Evolutionary conservation across 2,113 vertebrate species (phyloP), one percentile per base, ranked within the genome.

Genomic region (Hypomesus transpacificus): DNA sequence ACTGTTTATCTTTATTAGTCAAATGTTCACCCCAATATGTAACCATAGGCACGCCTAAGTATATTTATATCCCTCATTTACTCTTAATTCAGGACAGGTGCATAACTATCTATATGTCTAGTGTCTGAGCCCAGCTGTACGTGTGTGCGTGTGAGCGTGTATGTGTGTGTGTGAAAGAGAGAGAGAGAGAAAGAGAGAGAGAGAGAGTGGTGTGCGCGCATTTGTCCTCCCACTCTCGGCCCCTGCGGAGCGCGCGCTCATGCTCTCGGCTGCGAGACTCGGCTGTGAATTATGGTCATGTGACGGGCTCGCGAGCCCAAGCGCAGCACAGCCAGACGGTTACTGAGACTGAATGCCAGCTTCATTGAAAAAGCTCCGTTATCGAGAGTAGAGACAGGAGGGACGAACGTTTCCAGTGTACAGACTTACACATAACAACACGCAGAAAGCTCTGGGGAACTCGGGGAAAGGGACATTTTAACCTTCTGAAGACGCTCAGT

Each of bases 281-380:
- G 34, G 67, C 64, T 56, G 73, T 71, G 80, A 75, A 54, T 71
- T 66, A 26, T 65, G 75, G 71, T 81, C 85, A 87, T 77, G 85
- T 85, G 85, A 84, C 70, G 66, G 53, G 63, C 73, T 76, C 31
- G 76, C 65, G 73, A 79, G 80, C 80, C 66, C 81, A 76, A 69
- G 77, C 77, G 52, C 57, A 57, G 71, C 73, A 70, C 71, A 74
- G 74, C 79, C 75, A 78, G 70, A 77, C 81, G 68, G 79, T 81
- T 71, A 72, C 74, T 70, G 77, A 69, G 78, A 82, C 73, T 76
- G 76, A 81, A 73, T 72, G 78, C 74, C 82, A 78, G 75, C 75
- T 78, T 77, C 81, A 79, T 71, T 70, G 77, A 81, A 77, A 64
- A 81, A 73, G 82, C 80, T 72, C 79, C 74, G 76, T 68, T 71